A percentile compares a stretch with the other conserved stretches of the same genome.
These are phyloP conservation scores for Automeris io DNA, from an alignment of 2,888 invertebrate genomes.

Conservation along the genomic window DNA sequence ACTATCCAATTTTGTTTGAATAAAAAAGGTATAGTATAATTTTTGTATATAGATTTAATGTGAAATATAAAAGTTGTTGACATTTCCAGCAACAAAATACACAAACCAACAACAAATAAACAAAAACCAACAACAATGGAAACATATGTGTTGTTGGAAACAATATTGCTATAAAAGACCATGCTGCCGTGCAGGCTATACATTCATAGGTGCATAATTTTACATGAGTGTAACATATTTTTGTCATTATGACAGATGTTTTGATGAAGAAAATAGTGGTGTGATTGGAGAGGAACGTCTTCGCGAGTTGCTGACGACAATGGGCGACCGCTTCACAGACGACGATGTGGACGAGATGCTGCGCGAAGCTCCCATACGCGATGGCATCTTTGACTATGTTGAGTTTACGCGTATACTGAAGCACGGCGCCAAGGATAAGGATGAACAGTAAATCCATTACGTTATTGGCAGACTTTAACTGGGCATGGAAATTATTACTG, in stretches of 20 bases:
- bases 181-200: no score
- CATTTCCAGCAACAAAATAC: no score
- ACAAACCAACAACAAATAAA: no score
- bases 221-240: background rate
- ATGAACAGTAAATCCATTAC: constrained; percentile 83
- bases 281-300: constrained; percentile 95
- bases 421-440: constrained; percentile 99
- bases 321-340: constrained; percentile 98
- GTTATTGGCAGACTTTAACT: background rate
- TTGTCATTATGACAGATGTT: constrained; percentile 77
- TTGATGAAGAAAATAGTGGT: constrained; percentile 97
- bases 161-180: no score
- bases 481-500: no score
- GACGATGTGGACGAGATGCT: constrained; percentile 99
- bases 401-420: constrained; percentile 99
- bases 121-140: no score
- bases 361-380: constrained; percentile 97
- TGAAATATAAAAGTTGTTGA: no score
- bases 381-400: constrained; percentile 95
- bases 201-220: background rate
- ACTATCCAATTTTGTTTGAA: no score
- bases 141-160: no score
- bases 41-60: no score
- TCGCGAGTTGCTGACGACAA: constrained; percentile 95
- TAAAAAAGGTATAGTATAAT: no score